phyloP scores from a whole-genome alignment of 1,140 invertebrate genomes.

The Drosophila arizonae region DNA sequence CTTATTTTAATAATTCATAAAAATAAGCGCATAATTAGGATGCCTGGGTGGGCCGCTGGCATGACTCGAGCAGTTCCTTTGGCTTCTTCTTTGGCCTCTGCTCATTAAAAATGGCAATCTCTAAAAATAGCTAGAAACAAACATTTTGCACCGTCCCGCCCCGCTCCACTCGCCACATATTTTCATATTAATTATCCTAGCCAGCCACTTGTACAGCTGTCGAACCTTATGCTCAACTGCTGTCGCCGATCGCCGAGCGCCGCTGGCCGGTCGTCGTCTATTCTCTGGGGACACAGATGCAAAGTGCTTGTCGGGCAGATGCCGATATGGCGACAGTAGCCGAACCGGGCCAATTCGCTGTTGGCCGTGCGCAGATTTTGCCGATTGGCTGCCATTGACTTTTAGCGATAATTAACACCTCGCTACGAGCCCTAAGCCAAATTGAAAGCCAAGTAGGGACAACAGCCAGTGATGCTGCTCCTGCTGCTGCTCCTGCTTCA shows the following conservation, averaged over 20 bases:
- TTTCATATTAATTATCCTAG: constrained; percentile 79
- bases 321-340: constrained; percentile 40
- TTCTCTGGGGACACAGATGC: constrained; percentile 67
- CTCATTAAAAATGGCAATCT: constrained; percentile 68
- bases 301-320: constrained; percentile 33
- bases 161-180: constrained; percentile 55
- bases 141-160: constrained; percentile 51
- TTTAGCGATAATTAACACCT: constrained; percentile 82
- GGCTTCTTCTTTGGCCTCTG: constrained; percentile 44
- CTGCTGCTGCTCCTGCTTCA: neutral
- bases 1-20: constrained; percentile 79
- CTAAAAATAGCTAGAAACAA: constrained; percentile 71
- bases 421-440: constrained; percentile 66
- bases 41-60: constrained; percentile 58
- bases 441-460: constrained; percentile 54
- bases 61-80: constrained; percentile 33
- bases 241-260: constrained; percentile 2
- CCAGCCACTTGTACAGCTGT: constrained; percentile 57
- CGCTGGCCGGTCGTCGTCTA: constrained; percentile 19
- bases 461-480: neutral
- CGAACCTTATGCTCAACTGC: constrained; percentile 21
- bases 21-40: constrained; percentile 68
- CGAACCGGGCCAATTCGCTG: constrained; percentile 48
- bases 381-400: constrained; percentile 76
- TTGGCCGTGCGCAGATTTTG: constrained; percentile 66